Base-by-base conservation (phyloP, 2,797 vertebrate species). In the Halcyon smyrnensis region DNA sequence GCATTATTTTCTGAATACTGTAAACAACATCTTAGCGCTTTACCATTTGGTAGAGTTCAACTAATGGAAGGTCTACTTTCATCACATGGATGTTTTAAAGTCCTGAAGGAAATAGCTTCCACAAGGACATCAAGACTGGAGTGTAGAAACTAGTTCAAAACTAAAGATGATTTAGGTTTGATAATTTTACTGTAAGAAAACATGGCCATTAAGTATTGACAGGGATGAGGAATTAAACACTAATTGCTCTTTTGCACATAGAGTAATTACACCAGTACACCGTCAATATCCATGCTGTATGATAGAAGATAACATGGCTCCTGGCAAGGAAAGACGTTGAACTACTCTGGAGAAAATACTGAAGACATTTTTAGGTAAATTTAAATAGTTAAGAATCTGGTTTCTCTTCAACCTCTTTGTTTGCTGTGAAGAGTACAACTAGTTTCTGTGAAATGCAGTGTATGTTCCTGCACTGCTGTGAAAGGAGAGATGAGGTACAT, bases 181-280 rank as follows among this genome's bases (percentile, higher is more conserved):
- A 43, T 63, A 10, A n/a, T 36, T 34, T 78, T 83, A 76, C 43
- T 53, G 19, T 30, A 43, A 82, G 74, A 91, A 78, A 45, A 3
- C 3, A 87, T 78, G 34, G 2, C 39, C 65, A 62, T 60, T 57
- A 91, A 19, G 7, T 84, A 59, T 95, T 90, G 48, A 12, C 30
- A 94, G 21, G 24, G 60, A 94, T 92, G 80, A 97, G 56, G 94
- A 97, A 87, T 6, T 80, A 84, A 97, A 95, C 77, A 91, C 57
- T 13, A 12, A 67, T 93, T 95, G 50, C 54, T 93, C 15, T 90
- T 97, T 96, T 87, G 54, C 79, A 97, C 86, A 93, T 69, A 80
- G 60, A 93, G 74, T 90, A 97, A 97, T 97, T 93, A 89, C n/a
- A 57, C 39, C 20, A 92, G 81, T 64, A 96, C 89, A 81, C 90